phyloP scores from a whole-genome alignment of 2,888 invertebrate genomes.

The Nephrotoma flavescens region DNA sequence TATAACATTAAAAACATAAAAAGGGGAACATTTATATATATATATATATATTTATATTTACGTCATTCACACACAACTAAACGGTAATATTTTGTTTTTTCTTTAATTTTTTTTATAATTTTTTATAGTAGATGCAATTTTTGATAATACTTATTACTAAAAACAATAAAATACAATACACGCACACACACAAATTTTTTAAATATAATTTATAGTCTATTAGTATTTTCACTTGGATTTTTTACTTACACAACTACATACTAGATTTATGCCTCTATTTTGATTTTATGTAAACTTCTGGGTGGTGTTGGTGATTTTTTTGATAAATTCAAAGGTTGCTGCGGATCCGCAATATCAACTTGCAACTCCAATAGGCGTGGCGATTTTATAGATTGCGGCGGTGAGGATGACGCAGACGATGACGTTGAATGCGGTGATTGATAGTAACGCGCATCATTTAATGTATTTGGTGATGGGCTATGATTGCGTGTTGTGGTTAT shows the following conservation, averaged over 20 bases:
- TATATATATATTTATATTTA: not conserved
- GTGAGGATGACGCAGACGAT: slow-evolving; percentile 35
- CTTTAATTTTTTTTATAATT: too few species aligned
- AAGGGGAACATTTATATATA: not conserved
- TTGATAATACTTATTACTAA: not conserved
- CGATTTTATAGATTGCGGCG: slow-evolving; percentile 33
- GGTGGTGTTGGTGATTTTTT: slow-evolving; percentile 62
- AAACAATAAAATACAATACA: not conserved
- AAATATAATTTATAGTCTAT: not conserved
- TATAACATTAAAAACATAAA: not conserved
- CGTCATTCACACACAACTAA: not conserved
- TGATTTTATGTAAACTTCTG: slow-evolving; percentile 37
- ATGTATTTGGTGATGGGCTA: slow-evolving; percentile 17
- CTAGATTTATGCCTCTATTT: slow-evolving; percentile 43
- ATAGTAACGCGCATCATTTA: slow-evolving; percentile 29
- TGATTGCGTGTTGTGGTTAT: slow-evolving; percentile 43
- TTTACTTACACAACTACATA: not conserved
- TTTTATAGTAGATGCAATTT: not conserved
- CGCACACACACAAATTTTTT: not conserved
- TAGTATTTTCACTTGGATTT: not conserved
- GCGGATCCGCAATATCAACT: slow-evolving; percentile 67
- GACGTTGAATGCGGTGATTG: slow-evolving; percentile 32
- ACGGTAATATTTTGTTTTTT: not conserved
- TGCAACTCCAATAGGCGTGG: slow-evolving; percentile 56
- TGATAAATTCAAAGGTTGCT: slow-evolving; percentile 77